phyloP scores from a whole-genome alignment of 2,888 invertebrate species.

The Nezara viridula region DNA sequence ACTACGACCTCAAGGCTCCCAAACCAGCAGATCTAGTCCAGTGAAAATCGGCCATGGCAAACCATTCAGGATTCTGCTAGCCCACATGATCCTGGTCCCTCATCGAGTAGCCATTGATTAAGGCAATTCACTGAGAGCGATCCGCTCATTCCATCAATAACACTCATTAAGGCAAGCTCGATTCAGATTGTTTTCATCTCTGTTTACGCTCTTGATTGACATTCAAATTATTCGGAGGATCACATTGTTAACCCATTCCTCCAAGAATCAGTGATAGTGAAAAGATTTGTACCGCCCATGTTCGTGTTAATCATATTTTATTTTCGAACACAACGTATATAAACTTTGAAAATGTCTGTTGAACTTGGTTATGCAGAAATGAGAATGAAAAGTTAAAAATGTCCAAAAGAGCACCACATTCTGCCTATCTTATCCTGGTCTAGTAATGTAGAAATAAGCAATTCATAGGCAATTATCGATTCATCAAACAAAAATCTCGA shows the following conservation, averaged over 20 bases:
- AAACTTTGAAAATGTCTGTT: too few relatives aligned
- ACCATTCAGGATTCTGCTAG: neutral
- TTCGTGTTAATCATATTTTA: too few relatives aligned
- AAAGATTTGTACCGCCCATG: too few relatives aligned
- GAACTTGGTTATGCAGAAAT: too few relatives aligned
- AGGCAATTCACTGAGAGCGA: neutral
- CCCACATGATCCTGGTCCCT: neutral
- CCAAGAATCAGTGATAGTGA: neutral
- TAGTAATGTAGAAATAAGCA: too few relatives aligned
- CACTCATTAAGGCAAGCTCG: neutral
- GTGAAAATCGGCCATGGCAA: constrained; percentile 14
- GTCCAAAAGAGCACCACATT: too few relatives aligned
- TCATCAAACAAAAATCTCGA: too few relatives aligned
- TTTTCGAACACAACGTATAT: too few relatives aligned
- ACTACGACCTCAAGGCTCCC: neutral
- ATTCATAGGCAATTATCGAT: too few relatives aligned
- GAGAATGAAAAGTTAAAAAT: too few relatives aligned
- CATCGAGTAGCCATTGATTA: neutral
- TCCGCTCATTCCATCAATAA: neutral
- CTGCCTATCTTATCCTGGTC: too few relatives aligned
- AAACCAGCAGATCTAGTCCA: neutral
- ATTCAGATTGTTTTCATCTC: neutral
- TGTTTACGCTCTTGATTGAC: neutral
- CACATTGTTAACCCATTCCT: neutral
- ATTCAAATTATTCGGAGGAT: neutral